Conservation (phyloP, 2,113 vertebrate species). For the Genyomyrus donnyi region DNA sequence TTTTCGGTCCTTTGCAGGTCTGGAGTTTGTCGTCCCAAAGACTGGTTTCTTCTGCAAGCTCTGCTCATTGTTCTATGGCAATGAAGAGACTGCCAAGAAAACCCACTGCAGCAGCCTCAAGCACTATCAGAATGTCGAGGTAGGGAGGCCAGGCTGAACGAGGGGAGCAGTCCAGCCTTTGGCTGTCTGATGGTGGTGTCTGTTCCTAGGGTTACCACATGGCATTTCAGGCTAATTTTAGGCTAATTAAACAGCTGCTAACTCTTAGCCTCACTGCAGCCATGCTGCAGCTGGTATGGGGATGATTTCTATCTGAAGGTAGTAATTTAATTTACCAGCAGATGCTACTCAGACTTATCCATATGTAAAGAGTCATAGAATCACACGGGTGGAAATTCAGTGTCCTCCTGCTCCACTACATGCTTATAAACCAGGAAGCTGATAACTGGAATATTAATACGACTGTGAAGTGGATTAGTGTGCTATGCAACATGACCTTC, state of each 20-base stretch:
- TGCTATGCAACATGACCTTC: neutral
- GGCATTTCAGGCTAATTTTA: neutral
- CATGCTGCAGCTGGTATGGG: neutral
- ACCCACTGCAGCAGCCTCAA: slow-evolving; percentile 45
- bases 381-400: neutral
- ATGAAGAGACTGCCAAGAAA: slow-evolving; percentile 39
- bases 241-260: neutral
- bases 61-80: slow-evolving; percentile 45
- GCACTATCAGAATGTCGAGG: slow-evolving; percentile 50
- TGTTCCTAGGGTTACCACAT: neutral
- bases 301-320: neutral
- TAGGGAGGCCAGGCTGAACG: neutral
- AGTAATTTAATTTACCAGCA: neutral
- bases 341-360: neutral
- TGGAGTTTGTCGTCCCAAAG: slow-evolving; percentile 59
- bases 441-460: neutral
- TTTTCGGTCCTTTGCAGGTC: slow-evolving; percentile 37
- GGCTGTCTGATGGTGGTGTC: neutral
- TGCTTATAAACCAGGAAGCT: neutral
- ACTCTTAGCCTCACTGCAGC: neutral
- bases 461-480: neutral
- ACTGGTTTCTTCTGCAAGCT: slow-evolving; percentile 60
- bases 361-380: neutral
- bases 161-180: neutral
- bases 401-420: neutral